These are phyloP conservation scores for Buphagus erythrorhynchus DNA, from an alignment of 2,797 vertebrate genomes.

Conservation along the genomic window DNA sequence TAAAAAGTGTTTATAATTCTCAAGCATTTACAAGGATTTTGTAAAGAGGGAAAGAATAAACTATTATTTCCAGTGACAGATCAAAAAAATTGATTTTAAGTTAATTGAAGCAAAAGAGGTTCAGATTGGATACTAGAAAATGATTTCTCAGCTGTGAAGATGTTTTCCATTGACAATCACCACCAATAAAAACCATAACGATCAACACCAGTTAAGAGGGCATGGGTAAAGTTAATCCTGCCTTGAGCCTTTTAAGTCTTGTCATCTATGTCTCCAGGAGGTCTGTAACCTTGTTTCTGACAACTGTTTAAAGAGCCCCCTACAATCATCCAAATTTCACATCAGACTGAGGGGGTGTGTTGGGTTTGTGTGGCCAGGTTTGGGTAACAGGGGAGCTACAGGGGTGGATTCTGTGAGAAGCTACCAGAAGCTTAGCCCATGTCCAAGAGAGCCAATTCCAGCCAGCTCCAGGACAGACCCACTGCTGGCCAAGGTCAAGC, in stretches of 20 bases:
- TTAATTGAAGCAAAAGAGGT: not conserved
- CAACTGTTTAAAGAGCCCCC: not conserved
- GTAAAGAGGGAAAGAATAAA: not conserved
- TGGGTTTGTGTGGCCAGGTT: not conserved
- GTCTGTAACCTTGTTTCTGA: not conserved
- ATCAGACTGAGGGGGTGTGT: not conserved
- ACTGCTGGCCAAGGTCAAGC: not conserved
- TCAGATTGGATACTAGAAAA: not conserved
- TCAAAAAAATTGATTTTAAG: not conserved
- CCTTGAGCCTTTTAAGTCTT: not conserved
- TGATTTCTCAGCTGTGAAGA: not conserved
- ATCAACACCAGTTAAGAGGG: not conserved
- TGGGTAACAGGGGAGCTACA: fast-evolving
- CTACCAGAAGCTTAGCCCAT: not conserved
- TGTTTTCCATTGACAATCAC: not conserved
- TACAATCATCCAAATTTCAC: not conserved
- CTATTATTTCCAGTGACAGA: not conserved
- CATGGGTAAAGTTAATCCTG: not conserved
- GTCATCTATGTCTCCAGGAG: not conserved
- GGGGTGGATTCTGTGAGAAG: not conserved
- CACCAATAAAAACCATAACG: not conserved
- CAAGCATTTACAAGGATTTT: not conserved
- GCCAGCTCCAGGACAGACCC: not conserved
- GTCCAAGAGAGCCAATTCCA: not conserved
- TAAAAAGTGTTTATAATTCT: not conserved